Conservation (phyloP, 2,888 invertebrate genomes). For the Xestia ashworthii region DNA sequence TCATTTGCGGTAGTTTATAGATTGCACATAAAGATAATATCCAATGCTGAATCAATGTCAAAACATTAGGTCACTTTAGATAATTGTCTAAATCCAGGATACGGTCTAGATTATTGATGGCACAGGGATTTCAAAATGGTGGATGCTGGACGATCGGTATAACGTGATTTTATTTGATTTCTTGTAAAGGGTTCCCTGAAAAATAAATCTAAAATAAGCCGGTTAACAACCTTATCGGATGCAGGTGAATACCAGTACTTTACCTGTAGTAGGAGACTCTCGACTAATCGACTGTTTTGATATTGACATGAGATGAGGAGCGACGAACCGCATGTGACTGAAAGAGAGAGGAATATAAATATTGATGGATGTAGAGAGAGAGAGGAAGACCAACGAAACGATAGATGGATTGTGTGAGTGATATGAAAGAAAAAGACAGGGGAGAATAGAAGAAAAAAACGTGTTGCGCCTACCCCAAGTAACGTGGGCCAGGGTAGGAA, state of each 20-base stretch:
- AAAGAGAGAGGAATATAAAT: no score
- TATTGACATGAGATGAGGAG: no score
- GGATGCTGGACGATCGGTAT: neutral
- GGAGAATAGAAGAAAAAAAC: no score
- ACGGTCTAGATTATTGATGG: neutral
- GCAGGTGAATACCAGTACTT: neutral
- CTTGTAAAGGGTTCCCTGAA: neutral
- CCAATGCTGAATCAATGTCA: constrained; percentile 22
- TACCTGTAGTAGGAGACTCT: neutral
- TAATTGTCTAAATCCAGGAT: neutral
- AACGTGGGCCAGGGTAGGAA: no score
- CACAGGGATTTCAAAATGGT: neutral
- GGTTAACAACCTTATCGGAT: neutral
- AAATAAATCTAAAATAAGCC: neutral
- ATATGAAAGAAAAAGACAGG: no score
- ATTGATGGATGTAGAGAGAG: no score
- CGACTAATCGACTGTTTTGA: no score
- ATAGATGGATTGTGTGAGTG: no score
- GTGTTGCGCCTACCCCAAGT: no score
- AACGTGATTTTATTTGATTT: neutral
- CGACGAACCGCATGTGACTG: no score
- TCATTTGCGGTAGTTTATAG: neutral
- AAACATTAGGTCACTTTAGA: neutral
- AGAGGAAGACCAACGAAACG: no score
- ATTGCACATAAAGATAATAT: neutral